phyloP scores from a whole-genome alignment of 2,888 invertebrate species.

The Acrobasis consociella region DNA sequence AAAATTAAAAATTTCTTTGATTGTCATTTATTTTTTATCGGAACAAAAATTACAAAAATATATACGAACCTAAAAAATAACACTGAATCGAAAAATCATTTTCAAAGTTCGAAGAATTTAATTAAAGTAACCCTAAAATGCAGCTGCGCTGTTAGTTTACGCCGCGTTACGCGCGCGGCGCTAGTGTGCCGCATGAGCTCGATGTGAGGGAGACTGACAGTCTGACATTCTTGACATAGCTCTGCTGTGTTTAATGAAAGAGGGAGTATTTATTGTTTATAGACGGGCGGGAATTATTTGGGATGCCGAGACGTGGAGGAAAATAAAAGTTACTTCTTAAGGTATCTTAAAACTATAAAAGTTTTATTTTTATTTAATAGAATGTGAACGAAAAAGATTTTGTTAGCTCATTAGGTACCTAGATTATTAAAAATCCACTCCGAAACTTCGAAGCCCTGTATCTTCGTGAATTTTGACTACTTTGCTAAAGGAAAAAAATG shows the following conservation, averaged over 20 bases:
- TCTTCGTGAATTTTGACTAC: no score
- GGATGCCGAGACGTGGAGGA: neutral
- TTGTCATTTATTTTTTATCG: neutral
- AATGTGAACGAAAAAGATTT: no score
- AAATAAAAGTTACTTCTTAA: neutral
- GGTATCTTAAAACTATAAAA: no score
- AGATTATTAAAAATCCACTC: no score
- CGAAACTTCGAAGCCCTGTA: no score
- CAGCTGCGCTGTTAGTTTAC: slow-evolving; percentile 33
- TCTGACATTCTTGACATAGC: slow-evolving; percentile 34
- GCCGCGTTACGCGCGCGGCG: neutral
- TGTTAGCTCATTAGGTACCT: no score
- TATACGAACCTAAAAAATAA: neutral
- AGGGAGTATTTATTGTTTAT: neutral
- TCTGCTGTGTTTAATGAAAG: slow-evolving; percentile 24
- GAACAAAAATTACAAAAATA: neutral
- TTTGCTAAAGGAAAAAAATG: no score
- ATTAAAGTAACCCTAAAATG: slow-evolving; percentile 26
- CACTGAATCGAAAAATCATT: neutral
- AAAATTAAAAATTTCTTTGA: neutral
- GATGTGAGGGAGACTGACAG: slow-evolving; percentile 32
- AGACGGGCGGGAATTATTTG: neutral
- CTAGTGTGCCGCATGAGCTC: slow-evolving; percentile 31
- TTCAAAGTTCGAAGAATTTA: neutral
- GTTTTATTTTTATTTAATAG: no score